Percentiles rank a stretch among this genome's conserved stretches.
These are phyloP conservation scores for Sialis lutaria DNA, from an alignment of 2,888 invertebrate genomes.

Conservation along the genomic window DNA sequence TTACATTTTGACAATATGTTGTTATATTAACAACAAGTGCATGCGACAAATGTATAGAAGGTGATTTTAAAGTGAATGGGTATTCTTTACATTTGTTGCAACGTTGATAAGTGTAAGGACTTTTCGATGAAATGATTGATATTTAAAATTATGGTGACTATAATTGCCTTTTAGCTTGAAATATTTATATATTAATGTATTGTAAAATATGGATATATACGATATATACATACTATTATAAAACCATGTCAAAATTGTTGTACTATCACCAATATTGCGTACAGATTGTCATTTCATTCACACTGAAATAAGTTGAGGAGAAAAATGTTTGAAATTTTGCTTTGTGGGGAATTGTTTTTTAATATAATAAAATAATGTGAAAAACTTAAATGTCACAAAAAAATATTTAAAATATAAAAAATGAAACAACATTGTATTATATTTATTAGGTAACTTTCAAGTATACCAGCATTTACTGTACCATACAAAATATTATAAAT, in stretches of 20 bases:
- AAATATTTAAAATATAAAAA: conserved; percentile 25
- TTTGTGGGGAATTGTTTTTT: conserved; percentile 36
- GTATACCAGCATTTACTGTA: conserved; percentile 36
- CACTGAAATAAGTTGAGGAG: conserved; percentile 15
- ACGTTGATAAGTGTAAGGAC: neutral
- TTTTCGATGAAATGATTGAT: conserved; percentile 4
- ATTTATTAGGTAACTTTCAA: conserved; percentile 36
- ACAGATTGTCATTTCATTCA: conserved; percentile 1
- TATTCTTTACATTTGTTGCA: neutral
- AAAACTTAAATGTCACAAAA: conserved; percentile 29
- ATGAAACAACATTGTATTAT: conserved; percentile 27
- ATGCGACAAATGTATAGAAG: neutral
- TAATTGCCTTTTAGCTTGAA: conserved; percentile 30
- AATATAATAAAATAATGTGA: conserved; percentile 14
- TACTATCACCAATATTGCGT: conserved; percentile 2
- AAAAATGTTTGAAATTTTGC: conserved; percentile 31
- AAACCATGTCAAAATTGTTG: neutral
- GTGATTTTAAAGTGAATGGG: neutral
- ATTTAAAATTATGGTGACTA: conserved; percentile 22
- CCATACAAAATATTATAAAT: conserved; percentile 21
- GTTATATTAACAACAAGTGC: conserved; percentile 2
- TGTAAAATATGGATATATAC: conserved; percentile 1
- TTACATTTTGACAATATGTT: conserved; percentile 31
- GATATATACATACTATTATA: neutral
- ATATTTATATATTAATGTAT: conserved; percentile 14